Base-by-base conservation (phyloP, 2,797 vertebrate species). In the Apogon talboti region DNA sequence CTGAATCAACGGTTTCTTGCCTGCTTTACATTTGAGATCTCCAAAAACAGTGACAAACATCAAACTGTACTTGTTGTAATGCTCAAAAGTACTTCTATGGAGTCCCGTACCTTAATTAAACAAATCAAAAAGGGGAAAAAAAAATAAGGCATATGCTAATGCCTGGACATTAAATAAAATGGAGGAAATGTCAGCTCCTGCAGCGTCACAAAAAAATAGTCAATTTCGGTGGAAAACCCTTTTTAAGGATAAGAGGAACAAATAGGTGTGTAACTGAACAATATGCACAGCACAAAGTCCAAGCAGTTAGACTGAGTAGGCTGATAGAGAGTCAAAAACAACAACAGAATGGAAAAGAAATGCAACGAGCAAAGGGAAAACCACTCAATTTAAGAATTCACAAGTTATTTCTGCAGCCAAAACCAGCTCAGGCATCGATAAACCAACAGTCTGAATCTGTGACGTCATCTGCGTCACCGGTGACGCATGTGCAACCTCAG, bases 211-310 rank as follows among this genome's bases (percentile, higher is more conserved):
- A 45, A 51, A 51, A 67, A 60, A 62, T 52, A 35, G 63, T 60
- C 28, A 59, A 78, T 85, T 71, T 66, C 24, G 69, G 77, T 67
- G 41, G 62, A 83, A 71, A 30, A 18, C 49, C 44, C 46, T 48
- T 65, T 69, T 54, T 7, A 40, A 15, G 30, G 60, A 48, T 12
- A 35, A 62, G 46, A 24, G 72, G 41, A 47, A 59, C 33, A 15
- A 59, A 59, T 24, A 70, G n/a, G 54, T 13, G 58, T 54, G 64
- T 6, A 60, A 65, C 41, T 66, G 60, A 82, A 79, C 74, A 74
- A 71, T 75, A 78, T 79, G 76, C 66, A 71, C 78, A 79, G 75
- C 81, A 83, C 75, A 83, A 60, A 83, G 81, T 82, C 76, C 69
- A 58, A 74, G 66, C 71, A 58, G 74, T 64, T 56, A 43, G 69